Evolutionary conservation across 2,888 invertebrate genomes (phyloP).

Genomic region (Phymatocera aterrima): DNA sequence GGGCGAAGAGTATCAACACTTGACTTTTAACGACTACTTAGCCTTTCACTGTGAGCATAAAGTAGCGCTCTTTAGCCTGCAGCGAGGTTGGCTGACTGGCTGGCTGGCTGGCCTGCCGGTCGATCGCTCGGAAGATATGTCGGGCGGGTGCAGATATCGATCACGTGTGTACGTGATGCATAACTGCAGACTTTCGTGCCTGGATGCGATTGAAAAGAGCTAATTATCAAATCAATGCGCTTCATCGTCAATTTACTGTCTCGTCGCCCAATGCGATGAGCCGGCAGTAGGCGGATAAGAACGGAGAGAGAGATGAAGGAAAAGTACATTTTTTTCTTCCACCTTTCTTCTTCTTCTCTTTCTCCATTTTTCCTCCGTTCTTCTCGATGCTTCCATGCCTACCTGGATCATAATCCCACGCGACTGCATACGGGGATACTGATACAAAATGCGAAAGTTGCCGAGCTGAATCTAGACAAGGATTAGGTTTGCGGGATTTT

Average conservation of each 20-base stretch:
- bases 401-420: too few relatives aligned
- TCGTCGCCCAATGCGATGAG: background rate
- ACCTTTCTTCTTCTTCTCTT: too few relatives aligned
- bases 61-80: slow-evolving; percentile 13
- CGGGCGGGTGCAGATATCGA: slow-evolving; percentile 1
- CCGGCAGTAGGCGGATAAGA: background rate
- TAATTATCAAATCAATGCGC: background rate
- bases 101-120: too few relatives aligned
- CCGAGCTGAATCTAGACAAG: too few relatives aligned
- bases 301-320: background rate
- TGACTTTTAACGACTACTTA: background rate
- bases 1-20: background rate
- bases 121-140: slow-evolving; percentile 2
- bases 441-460: too few relatives aligned
- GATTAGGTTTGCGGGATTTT: too few relatives aligned
- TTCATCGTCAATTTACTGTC: background rate
- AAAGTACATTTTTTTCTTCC: too few relatives aligned
- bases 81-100: too few relatives aligned
- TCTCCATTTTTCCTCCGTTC: too few relatives aligned
- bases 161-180: too few relatives aligned
- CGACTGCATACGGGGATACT: too few relatives aligned
- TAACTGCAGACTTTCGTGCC: background rate
- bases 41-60: background rate
- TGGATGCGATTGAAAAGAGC: background rate
- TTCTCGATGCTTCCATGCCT: too few relatives aligned